Conservation (phyloP, 2,797 vertebrate species). For the Atherinosoma microstoma region DNA sequence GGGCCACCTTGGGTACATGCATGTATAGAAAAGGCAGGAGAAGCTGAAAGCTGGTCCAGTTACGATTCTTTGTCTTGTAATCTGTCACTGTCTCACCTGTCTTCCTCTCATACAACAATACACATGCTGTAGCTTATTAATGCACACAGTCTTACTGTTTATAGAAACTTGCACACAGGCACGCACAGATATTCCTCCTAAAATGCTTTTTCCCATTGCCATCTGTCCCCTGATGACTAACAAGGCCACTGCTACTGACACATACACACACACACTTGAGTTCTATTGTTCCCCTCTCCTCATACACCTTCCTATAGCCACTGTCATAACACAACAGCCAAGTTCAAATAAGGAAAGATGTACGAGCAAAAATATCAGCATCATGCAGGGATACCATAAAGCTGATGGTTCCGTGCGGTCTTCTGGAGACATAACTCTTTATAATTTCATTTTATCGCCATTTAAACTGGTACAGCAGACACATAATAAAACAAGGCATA, state of each 20-base stretch:
- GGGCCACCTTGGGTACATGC: slow-evolving; percentile 7
- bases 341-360: slow-evolving; percentile 9
- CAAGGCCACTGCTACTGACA: slow-evolving; percentile 25
- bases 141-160: not conserved
- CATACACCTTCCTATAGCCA: slow-evolving; percentile 17
- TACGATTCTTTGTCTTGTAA: slow-evolving; percentile 6
- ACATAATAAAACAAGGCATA: slow-evolving; percentile 17
- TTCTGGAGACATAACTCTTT: slow-evolving; percentile 6
- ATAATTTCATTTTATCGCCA: slow-evolving; percentile 1
- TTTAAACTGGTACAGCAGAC: slow-evolving; percentile 10
- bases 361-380: not conserved
- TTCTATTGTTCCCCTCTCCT: not conserved
- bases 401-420: slow-evolving; percentile 1
- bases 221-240: slow-evolving; percentile 35
- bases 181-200: slow-evolving; percentile 7
- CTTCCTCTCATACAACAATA: rapidly evolving
- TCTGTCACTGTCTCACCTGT: slow-evolving; percentile 1
- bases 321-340: slow-evolving; percentile 14
- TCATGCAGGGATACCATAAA: slow-evolving; percentile 37
- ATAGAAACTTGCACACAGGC: not conserved
- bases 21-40: not conserved
- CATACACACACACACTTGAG: slow-evolving; percentile 8
- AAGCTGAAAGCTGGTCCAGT: not conserved
- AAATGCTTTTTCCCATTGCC: slow-evolving; percentile 29
- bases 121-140: not conserved